A percentile compares a stretch with the other conserved stretches of the same genome.
Conservation (phyloP, 2,797 vertebrate genomes). For the Sebastes elongatus region DNA sequence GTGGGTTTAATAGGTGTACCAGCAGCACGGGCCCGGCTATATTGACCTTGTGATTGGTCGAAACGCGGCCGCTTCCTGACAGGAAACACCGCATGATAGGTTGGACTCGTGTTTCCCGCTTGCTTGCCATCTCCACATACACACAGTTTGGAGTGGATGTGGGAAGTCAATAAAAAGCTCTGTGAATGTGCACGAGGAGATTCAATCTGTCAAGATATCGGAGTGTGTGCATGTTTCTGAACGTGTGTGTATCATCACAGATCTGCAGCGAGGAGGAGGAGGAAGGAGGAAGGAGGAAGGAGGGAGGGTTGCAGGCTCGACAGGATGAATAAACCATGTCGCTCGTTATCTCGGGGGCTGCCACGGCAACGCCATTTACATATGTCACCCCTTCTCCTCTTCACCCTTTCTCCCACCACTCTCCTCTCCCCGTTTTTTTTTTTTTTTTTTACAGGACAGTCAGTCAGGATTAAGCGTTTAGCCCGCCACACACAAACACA, state of each 20-base stretch:
- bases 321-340: constrained; percentile 68
- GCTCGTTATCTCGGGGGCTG: constrained; percentile 65
- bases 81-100: constrained; percentile 47
- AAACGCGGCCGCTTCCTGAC: constrained; percentile 36
- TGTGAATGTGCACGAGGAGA: constrained; percentile 16
- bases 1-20: constrained; percentile 61
- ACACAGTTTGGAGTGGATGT: constrained; percentile 3
- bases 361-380: constrained; percentile 67
- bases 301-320: background rate
- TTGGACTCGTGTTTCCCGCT: constrained; percentile 12
- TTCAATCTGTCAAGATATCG: constrained; percentile 39
- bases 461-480: constrained; percentile 64
- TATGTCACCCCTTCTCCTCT: constrained; percentile 61
- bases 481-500: background rate
- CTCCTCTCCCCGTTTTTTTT: background rate
- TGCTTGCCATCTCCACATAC: background rate
- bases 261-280: constrained; percentile 23
- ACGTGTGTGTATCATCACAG: constrained; percentile 27
- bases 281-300: background rate
- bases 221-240: constrained; percentile 10
- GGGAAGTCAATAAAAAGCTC: constrained; percentile 38
- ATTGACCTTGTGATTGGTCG: constrained; percentile 73
- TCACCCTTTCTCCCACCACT: constrained; percentile 27
- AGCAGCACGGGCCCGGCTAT: background rate
- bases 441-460: constrained; percentile 49